Percentiles rank a stretch among this genome's conserved stretches.
These are phyloP conservation scores for Lordiphosa mommai DNA, from an alignment of 1,140 invertebrate genomes.

Conservation along the genomic window DNA sequence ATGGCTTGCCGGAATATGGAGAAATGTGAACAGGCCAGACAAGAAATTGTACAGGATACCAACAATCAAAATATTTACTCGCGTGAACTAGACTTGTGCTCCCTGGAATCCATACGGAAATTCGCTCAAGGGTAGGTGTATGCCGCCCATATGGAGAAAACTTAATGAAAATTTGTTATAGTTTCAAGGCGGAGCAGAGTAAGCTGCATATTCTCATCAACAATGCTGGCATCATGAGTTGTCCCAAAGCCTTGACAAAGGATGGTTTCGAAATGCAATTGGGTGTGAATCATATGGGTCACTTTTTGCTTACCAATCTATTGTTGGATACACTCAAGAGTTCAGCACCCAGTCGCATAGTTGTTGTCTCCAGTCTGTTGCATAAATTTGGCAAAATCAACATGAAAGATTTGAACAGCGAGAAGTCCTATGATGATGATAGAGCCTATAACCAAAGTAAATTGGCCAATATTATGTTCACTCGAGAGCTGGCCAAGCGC, in stretches of 20 bases:
- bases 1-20: conserved; percentile 89
- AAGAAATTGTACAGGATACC: conserved; percentile 87
- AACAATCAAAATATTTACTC: conserved; percentile 89
- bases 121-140: conserved; percentile 83
- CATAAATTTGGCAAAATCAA: conserved; percentile 86
- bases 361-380: conserved; percentile 88
- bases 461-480: conserved; percentile 92
- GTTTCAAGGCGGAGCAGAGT: conserved; percentile 84
- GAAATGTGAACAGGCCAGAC: conserved; percentile 85
- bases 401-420: conserved; percentile 87
- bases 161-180: conserved; percentile 2
- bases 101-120: conserved; percentile 85
- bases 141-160: too few relatives aligned
- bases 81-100: conserved; percentile 89
- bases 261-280: conserved; percentile 94
- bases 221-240: conserved; percentile 93
- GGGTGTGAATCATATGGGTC: conserved; percentile 90
- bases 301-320: conserved; percentile 92
- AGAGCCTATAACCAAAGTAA: conserved; percentile 92
- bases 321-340: conserved; percentile 88
- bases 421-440: conserved; percentile 84
- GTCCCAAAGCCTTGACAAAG: conserved; percentile 84
- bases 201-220: conserved; percentile 91
- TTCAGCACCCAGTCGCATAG: conserved; percentile 87
- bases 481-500: conserved; percentile 86